Evolutionary conservation across 2,113 vertebrate species (phyloP), one percentile per base, ranked within the genome.

Genomic region (Saccopteryx bilineata): DNA sequence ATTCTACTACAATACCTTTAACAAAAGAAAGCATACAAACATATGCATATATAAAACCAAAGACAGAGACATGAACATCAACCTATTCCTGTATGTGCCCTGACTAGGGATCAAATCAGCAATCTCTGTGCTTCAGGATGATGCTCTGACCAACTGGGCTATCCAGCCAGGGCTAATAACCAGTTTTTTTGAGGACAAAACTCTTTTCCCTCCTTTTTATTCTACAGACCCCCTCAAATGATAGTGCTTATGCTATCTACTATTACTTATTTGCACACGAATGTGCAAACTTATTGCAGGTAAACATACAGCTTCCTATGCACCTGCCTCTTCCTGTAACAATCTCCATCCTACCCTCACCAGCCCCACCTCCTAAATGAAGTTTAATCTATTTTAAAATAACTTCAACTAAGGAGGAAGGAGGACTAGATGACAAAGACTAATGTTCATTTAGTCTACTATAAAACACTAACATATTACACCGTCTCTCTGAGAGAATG

Each of bases 361-460:
- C 39, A 60, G 2, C 21, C 5, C 8, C 6, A 68, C 24, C 33
- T 24, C 48, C 13, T 39, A 91, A 83, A 68, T 33, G 63, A 94
- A 85, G 39, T n/a, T 63, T 50, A 91, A 39, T 11, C 14, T 87
- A 61, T 50, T 87, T 85, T 56, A 63, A 96, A 91, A 82, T 69
- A 24, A 87, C 23, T 69, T 87, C 50, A 74, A 54, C 39, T 72
- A 52, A 39, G 39, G 39, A 39, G 50, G 24, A 91, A 76, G 21
- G 56, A 80, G 21, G 17, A 81, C 31, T 71, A 54, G n/a, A 75
- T 68, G 31, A 28, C 13, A 82, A 96, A 91, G 69, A 60, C 12
- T 19, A 83, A 11, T 72, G 87, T 78, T 88, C 33, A 95, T 24
- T 94, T 66, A 46, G 26, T 75, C 33, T 80, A 39, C 33, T 80